A percentile compares a stretch with the other conserved stretches of the same genome.
phyloP scores from a whole-genome alignment of 2,888 invertebrate genomes.

The Meandrusa payeni region DNA sequence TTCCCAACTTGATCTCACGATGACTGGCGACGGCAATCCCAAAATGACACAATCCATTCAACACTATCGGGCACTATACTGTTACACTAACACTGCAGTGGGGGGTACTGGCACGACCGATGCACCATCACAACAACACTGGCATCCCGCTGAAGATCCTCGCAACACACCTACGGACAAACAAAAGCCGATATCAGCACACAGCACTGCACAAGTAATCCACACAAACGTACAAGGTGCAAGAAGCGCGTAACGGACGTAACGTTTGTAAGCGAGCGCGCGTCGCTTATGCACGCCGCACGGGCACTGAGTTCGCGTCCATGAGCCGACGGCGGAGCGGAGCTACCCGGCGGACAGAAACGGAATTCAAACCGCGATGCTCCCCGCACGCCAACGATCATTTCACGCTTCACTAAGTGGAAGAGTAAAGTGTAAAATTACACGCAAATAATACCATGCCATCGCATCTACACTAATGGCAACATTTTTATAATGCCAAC shows the following conservation, averaged over 20 bases:
- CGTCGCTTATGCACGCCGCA: constrained; percentile 48
- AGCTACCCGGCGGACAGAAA: constrained; percentile 28
- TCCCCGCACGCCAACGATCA: constrained; percentile 50
- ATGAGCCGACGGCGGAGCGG: constrained; percentile 34
- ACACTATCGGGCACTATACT: constrained; percentile 67
- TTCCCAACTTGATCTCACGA: constrained; percentile 73
- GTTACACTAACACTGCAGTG: constrained; percentile 63
- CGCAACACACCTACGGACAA: constrained; percentile 65
- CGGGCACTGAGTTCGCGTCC: no score
- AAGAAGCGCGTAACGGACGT: constrained; percentile 31
- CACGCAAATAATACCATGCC: constrained; percentile 51
- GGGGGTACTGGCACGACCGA: constrained; percentile 63
- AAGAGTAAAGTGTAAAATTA: constrained; percentile 64
- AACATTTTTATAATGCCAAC: constrained; percentile 6
- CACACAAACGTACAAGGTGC: constrained; percentile 32
- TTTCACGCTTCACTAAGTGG: constrained; percentile 67
- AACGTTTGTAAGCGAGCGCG: constrained; percentile 39
- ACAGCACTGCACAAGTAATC: constrained; percentile 50
- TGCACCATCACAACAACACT: constrained; percentile 76
- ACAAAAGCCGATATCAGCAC: constrained; percentile 57
- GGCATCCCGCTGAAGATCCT: constrained; percentile 57
- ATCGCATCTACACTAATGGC: constrained; percentile 23
- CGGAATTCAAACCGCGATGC: constrained; percentile 54
- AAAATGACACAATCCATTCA: constrained; percentile 75
- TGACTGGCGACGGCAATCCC: constrained; percentile 76